Percentiles rank a stretch among this genome's conserved stretches.
These are phyloP conservation scores for Hydroisotoma schaefferi DNA, from an alignment of 2,888 invertebrate genomes.

Conservation along the genomic window DNA sequence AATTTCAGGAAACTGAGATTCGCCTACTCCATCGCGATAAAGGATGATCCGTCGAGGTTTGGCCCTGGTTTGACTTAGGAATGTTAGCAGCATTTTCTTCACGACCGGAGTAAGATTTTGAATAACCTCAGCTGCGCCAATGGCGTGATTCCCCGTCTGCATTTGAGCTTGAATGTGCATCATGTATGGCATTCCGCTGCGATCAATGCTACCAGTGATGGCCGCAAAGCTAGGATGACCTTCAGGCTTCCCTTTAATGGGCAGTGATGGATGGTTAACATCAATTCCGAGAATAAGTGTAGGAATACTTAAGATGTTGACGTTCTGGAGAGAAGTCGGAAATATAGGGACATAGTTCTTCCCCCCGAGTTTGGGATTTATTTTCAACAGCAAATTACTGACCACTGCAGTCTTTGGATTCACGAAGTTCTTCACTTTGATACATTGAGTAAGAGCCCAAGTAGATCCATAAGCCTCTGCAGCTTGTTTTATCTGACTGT, in stretches of 20 bases:
- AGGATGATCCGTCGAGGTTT: constrained; percentile 50
- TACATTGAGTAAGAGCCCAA: constrained; percentile 52
- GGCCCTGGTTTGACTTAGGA: constrained; percentile 20
- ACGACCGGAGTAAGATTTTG: constrained; percentile 20
- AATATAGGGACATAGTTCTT: constrained; percentile 47
- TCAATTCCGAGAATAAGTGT: constrained; percentile 55
- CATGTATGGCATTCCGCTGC: constrained; percentile 36
- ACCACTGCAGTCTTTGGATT: constrained; percentile 47
- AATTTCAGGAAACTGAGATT: constrained; percentile 50
- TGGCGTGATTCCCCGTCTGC: background rate
- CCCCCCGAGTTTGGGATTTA: constrained; percentile 54
- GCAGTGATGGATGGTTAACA: constrained; percentile 55
- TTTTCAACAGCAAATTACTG: constrained; percentile 51
- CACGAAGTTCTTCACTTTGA: constrained; percentile 46
- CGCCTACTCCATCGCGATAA: constrained; percentile 52
- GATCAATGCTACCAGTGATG: constrained; percentile 29
- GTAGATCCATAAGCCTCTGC: constrained; percentile 50
- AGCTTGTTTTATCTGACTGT: constrained; percentile 51
- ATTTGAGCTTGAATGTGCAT: constrained; percentile 35
- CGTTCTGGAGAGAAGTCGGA: background rate
- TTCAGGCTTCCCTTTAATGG: constrained; percentile 37
- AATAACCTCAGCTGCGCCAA: constrained; percentile 23
- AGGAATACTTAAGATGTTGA: constrained; percentile 49
- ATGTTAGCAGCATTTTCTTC: constrained; percentile 47
- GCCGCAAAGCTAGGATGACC: constrained; percentile 26